phyloP scores from a whole-genome alignment of 2,888 invertebrate species.

The Melinopterus prodromus region DNA sequence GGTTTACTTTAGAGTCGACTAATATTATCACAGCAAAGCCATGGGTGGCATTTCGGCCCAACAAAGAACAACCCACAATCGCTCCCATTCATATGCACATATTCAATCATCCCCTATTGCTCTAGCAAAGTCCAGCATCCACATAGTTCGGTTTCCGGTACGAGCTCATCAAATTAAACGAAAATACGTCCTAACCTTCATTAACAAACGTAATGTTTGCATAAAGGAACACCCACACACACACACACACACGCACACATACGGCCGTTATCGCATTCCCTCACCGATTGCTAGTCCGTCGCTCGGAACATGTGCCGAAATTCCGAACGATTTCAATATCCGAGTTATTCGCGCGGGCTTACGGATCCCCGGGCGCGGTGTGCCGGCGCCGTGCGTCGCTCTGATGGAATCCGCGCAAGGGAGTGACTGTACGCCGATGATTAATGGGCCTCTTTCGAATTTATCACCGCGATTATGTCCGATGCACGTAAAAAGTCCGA shows the following conservation, averaged over 20 bases:
- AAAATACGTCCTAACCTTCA: slow-evolving; percentile 20
- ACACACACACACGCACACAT: too few species aligned
- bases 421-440: neutral
- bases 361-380: neutral
- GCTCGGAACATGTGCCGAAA: slow-evolving; percentile 4
- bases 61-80: neutral
- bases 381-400: too few species aligned
- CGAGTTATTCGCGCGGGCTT: neutral
- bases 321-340: neutral
- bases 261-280: slow-evolving; percentile 20
- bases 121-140: neutral
- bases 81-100: neutral
- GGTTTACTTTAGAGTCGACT: neutral
- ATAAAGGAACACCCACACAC: slow-evolving; percentile 19
- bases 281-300: neutral
- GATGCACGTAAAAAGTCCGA: slow-evolving; percentile 4
- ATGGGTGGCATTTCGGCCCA: neutral
- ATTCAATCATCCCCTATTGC: slow-evolving; percentile 4
- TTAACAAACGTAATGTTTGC: slow-evolving; percentile 16
- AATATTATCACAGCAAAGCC: neutral
- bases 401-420: too few species aligned
- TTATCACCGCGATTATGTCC: slow-evolving; percentile 4
- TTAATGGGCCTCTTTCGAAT: neutral
- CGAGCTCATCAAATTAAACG: slow-evolving; percentile 19
- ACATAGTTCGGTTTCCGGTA: neutral